Conservation (phyloP, 2,797 vertebrate species). For the Vultur gryphus region DNA sequence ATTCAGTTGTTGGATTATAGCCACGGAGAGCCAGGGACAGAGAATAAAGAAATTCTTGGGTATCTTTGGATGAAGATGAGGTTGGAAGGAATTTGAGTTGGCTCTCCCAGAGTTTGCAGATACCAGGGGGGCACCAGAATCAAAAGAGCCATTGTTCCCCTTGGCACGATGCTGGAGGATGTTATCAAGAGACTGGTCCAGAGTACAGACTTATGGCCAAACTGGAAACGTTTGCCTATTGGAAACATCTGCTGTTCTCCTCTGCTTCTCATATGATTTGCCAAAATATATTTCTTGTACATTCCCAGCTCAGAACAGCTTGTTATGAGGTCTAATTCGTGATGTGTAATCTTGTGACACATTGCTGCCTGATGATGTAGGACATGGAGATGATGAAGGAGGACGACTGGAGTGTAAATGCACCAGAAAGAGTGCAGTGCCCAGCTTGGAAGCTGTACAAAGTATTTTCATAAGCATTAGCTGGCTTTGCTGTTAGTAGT, state of each 20-base stretch:
- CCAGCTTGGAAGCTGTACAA: neutral
- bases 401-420: neutral
- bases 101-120: neutral
- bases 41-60: neutral
- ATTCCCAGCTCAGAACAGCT: neutral
- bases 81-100: neutral
- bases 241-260: constrained; percentile 24
- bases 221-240: neutral
- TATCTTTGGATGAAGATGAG: neutral
- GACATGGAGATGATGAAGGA: neutral
- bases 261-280: neutral
- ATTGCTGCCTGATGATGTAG: constrained; percentile 10
- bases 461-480: neutral
- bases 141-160: neutral
- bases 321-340: neutral
- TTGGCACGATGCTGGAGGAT: neutral
- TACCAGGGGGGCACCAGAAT: neutral
- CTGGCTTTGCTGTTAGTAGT: neutral
- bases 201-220: neutral
- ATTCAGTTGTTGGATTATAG: neutral
- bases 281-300: constrained; percentile 25
- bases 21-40: neutral
- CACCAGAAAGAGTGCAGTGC: neutral
- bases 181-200: neutral
- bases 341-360: constrained; percentile 10